Conservation (phyloP, 2,888 invertebrate species). For the Sabatieria punctata region DNA sequence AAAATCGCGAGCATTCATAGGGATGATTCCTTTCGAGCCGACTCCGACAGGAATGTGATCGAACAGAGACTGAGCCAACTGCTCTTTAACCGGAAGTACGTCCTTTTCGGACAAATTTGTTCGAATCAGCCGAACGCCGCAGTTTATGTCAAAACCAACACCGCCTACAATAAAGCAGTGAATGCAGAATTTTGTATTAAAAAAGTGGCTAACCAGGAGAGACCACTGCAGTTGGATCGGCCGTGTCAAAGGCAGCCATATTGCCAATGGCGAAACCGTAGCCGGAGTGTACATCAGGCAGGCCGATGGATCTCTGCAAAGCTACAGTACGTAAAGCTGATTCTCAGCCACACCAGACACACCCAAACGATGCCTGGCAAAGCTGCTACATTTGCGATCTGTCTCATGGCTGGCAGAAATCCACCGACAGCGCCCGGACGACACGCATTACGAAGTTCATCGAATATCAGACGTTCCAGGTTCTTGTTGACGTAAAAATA, state of each 20-base stretch:
- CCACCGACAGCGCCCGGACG: slow-evolving; percentile 70
- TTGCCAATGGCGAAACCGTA: slow-evolving; percentile 99
- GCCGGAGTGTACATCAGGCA: slow-evolving; percentile 93
- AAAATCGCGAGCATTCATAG: slow-evolving; percentile 63
- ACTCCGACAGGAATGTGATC: slow-evolving; percentile 99
- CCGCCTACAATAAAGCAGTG: slow-evolving; percentile 45
- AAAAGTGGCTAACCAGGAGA: slow-evolving; percentile 50
- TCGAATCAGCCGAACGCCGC: slow-evolving; percentile 80
- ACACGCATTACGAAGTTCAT: slow-evolving; percentile 77
- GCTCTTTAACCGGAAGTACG: slow-evolving; percentile 79
- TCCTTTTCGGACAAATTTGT: slow-evolving; percentile 87
- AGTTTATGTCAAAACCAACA: slow-evolving; percentile 97
- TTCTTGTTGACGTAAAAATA: slow-evolving; percentile 82
- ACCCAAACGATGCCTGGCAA: slow-evolving; percentile 83
- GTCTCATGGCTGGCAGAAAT: slow-evolving; percentile 92
- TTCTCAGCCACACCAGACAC: slow-evolving; percentile 14
- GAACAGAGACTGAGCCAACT: slow-evolving; percentile 85
- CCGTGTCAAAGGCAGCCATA: slow-evolving; percentile 96
- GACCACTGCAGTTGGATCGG: slow-evolving; percentile 74
- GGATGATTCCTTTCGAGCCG: slow-evolving; percentile 94
- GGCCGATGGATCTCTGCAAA: slow-evolving; percentile 55
- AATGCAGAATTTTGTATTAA: neutral
- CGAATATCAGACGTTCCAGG: slow-evolving; percentile 86
- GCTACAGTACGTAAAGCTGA: slow-evolving; percentile 11
- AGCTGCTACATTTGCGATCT: slow-evolving; percentile 96